phyloP scores from a whole-genome alignment of 92 coral and sea anemone species.

The Bergia sp. region DNA sequence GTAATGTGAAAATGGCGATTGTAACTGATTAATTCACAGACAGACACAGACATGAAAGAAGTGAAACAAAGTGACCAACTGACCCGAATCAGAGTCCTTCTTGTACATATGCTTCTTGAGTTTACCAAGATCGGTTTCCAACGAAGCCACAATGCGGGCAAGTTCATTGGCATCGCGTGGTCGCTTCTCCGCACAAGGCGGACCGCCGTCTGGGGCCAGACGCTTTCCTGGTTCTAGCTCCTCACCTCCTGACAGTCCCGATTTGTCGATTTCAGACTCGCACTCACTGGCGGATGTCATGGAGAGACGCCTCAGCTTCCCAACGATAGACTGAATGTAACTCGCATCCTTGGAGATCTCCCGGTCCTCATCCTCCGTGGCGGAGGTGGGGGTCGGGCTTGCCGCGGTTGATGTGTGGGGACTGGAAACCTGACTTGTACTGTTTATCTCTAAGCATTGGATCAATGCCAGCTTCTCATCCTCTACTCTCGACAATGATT shows the following conservation, averaged over 20 bases:
- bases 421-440: constrained; percentile 48
- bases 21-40: neutral
- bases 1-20: neutral
- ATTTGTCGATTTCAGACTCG: constrained; percentile 39
- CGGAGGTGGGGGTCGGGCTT: constrained; percentile 43
- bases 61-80: neutral
- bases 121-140: constrained; percentile 69
- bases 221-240: constrained; percentile 48
- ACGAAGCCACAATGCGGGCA: constrained; percentile 60
- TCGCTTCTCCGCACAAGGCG: constrained; percentile 22
- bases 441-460: constrained; percentile 74
- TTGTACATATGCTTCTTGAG: constrained; percentile 58
- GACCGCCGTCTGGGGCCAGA: constrained; percentile 36
- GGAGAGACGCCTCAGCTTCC: constrained; percentile 36
- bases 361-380: constrained; percentile 30
- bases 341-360: constrained; percentile 29
- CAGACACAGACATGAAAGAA: neutral
- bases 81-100: constrained; percentile 45
- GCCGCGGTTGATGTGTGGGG: constrained; percentile 57
- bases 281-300: constrained; percentile 43
- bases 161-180: constrained; percentile 50
- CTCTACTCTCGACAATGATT: constrained; percentile 67
- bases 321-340: constrained; percentile 39
- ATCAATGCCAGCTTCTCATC: constrained; percentile 82
- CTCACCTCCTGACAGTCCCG: constrained; percentile 33